Conservation (phyloP, 2,888 invertebrate genomes). For the Melinaea menophilus region DNA sequence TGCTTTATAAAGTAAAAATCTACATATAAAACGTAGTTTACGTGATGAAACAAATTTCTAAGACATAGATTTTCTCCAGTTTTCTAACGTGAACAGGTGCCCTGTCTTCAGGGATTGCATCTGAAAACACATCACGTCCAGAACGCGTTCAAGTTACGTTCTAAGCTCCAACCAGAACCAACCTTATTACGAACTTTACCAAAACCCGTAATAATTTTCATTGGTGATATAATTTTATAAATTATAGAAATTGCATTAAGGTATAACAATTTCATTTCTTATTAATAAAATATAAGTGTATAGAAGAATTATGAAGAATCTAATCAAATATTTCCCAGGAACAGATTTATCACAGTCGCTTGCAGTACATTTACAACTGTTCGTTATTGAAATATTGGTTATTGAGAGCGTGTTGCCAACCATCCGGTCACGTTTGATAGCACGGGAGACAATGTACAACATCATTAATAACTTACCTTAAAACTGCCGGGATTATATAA, state of each 20-base stretch:
- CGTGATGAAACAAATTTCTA: too few relatives aligned
- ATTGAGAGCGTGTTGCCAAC: slow-evolving; percentile 10
- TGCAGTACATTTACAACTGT: not conserved
- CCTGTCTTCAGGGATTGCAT: too few relatives aligned
- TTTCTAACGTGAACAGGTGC: too few relatives aligned
- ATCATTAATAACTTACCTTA: slow-evolving; percentile 39
- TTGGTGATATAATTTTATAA: slow-evolving; percentile 1
- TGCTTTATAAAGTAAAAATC: too few relatives aligned
- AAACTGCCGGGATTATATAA: not conserved
- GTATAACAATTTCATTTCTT: too few relatives aligned
- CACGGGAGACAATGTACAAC: slow-evolving; percentile 44
- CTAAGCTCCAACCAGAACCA: not conserved
- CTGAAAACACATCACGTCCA: too few relatives aligned
- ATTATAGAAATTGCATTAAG: too few relatives aligned
- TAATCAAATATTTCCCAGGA: too few relatives aligned
- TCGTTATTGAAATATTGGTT: not conserved
- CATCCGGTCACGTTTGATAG: slow-evolving; percentile 41
- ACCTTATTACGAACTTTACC: not conserved
- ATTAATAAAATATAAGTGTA: too few relatives aligned
- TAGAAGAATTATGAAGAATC: too few relatives aligned
- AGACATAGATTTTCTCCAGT: too few relatives aligned
- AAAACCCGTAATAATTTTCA: not conserved
- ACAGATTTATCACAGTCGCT: not conserved
- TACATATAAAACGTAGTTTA: too few relatives aligned
- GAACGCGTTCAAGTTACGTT: not conserved